Conservation (phyloP, 2,888 invertebrate genomes). For the Hylaea fasciaria region DNA sequence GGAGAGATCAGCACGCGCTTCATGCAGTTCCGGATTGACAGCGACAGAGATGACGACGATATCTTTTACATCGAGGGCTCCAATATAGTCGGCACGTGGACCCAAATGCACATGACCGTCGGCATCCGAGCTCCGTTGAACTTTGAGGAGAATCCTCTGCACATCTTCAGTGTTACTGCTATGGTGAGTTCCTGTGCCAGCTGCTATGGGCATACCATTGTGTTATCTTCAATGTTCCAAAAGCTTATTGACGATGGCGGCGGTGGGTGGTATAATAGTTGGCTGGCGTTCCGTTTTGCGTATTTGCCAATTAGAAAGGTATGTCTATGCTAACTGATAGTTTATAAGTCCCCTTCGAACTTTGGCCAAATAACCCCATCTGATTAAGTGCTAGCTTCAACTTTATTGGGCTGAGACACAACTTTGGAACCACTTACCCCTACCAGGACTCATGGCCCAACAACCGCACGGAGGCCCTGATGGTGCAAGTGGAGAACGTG, state of each 20-base stretch:
- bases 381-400: too few relatives aligned
- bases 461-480: slow-evolving; percentile 70
- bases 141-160: slow-evolving; percentile 79
- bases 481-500: slow-evolving; percentile 85
- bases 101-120: slow-evolving; percentile 67
- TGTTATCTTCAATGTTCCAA: too few relatives aligned
- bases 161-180: slow-evolving; percentile 83
- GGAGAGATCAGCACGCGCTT: slow-evolving; percentile 73
- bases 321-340: too few relatives aligned
- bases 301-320: too few relatives aligned
- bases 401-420: too few relatives aligned
- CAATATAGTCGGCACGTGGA: slow-evolving; percentile 55
- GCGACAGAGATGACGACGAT: slow-evolving; percentile 66
- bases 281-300: too few relatives aligned
- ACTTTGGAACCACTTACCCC: neutral
- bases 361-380: too few relatives aligned
- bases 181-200: slow-evolving; percentile 64
- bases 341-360: too few relatives aligned
- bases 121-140: slow-evolving; percentile 62
- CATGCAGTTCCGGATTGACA: slow-evolving; percentile 71
- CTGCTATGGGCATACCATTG: neutral
- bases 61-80: slow-evolving; percentile 67
- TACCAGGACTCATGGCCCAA: slow-evolving; percentile 75
- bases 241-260: too few relatives aligned
- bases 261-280: too few relatives aligned